Conservation (phyloP, 2,888 invertebrate genomes). For the Corbicula japonica region DNA sequence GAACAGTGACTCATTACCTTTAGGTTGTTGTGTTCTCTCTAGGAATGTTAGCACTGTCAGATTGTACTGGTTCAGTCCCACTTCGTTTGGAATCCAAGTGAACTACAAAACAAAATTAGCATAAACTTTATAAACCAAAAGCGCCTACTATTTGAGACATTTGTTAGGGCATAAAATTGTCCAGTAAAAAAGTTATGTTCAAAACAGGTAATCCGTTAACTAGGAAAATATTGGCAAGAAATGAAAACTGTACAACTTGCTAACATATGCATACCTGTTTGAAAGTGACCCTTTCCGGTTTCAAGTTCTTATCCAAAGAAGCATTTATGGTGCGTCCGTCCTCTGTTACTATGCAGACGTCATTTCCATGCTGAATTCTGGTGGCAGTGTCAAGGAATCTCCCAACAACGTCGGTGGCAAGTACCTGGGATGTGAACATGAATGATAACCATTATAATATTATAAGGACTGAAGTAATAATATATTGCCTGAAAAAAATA, state of each 20-base stretch:
- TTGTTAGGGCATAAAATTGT: no score
- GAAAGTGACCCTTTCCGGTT: conserved; percentile 75
- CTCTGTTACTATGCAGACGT: conserved; percentile 50
- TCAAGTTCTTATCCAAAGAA: conserved; percentile 39
- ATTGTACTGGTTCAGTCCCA: conserved; percentile 73
- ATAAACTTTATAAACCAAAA: no score
- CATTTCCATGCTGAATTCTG: conserved; percentile 70
- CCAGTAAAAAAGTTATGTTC: no score
- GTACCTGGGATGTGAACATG: conserved; percentile 74
- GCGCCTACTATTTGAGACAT: no score
- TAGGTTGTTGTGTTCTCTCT: conserved; percentile 79
- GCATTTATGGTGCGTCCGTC: conserved; percentile 56
- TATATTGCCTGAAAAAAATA: no score
- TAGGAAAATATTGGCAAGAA: no score
- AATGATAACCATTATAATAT: no score
- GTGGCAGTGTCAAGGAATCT: conserved; percentile 79
- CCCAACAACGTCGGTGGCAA: conserved; percentile 80
- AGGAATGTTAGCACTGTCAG: conserved; percentile 78
- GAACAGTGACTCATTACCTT: no score
- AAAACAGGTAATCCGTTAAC: no score
- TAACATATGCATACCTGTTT: no score
- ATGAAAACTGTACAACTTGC: no score
- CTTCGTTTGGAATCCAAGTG: conserved; percentile 85
- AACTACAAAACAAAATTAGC: conserved; percentile 75
- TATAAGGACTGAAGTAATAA: no score